phyloP scores from a whole-genome alignment of 2,888 invertebrate genomes.

The Acheta domesticus region DNA sequence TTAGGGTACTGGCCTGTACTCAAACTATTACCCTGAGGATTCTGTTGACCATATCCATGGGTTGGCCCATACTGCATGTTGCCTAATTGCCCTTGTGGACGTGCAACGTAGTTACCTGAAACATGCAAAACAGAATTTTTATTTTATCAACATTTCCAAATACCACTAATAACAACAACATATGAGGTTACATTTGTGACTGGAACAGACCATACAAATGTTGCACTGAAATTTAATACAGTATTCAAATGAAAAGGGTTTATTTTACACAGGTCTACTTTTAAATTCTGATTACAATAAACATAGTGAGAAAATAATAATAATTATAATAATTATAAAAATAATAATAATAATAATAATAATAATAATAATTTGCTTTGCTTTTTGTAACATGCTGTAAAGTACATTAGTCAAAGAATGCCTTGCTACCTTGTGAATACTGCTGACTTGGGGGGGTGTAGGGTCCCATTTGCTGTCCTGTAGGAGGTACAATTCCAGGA shows the following conservation, averaged over 20 bases:
- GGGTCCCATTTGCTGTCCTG: slow-evolving; percentile 57
- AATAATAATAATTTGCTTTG: no score
- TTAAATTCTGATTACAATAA: no score
- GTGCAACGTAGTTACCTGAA: slow-evolving; percentile 47
- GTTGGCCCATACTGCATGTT: slow-evolving; percentile 53
- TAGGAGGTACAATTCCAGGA: slow-evolving; percentile 40
- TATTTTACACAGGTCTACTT: no score
- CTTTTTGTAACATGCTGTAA: no score
- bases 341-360: no score
- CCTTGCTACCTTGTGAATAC: slow-evolving; percentile 52
- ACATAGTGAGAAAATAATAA: no score
- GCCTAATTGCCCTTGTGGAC: slow-evolving; percentile 45
- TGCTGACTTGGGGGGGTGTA: slow-evolving; percentile 56
- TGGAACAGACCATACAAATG: no score
- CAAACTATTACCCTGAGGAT: slow-evolving; percentile 43
- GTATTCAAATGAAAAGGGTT: no score
- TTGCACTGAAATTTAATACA: no score
- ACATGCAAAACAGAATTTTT: background rate
- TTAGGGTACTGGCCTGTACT: slow-evolving; percentile 50
- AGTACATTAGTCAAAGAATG: no score
- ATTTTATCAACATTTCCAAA: background rate
- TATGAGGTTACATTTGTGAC: background rate
- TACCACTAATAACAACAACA: background rate
- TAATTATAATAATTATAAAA: no score
- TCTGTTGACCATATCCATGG: slow-evolving; percentile 43